Base-by-base conservation (phyloP, 2,888 invertebrate genomes). In the Ophion obscuratus region DNA sequence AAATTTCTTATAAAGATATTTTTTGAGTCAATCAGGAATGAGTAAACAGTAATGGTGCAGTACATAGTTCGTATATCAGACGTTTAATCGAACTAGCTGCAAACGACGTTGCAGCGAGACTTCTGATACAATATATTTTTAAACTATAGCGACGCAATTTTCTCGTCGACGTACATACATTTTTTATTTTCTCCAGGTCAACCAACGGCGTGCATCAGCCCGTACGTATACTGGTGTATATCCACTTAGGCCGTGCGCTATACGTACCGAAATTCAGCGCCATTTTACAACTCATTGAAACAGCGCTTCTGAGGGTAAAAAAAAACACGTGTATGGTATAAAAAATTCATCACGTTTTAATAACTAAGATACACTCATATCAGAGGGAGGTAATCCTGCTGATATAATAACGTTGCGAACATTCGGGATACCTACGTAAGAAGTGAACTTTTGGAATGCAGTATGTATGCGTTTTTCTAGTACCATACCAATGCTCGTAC, bases 141-240 rank as follows among this genome's bases (percentile, higher is more conserved):
- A 1, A 68, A 24, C 68, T 68, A 0, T 24, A 68, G 68, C 20
- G 20, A 68, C 44, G 11, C 24, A 47, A 68, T 68, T 20, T 44
- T 24, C 40, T 68, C 68, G 47, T 44, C 40, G 27, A 66, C 20
- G 40, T 24, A n/a, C n/a, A 44, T 68, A 9, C 47, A 68, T 68
- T 44, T 68, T 68, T 68, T 2, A 68, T 68, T 68, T 68, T 68
- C 17, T 17, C 11, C 68, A 11, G 9, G 11, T 47, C 6, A n/a
- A 20, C 44, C 20, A 2, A n/a, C 20, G 68, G 20, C 24, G 61
- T 61, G 24, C 17, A 61, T 24, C 24, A 7, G 7, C 61, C 61
- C 61, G 20, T 61, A 24, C 24, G 61, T 10, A 61, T 24, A 61
- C 24, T 61, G 24, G 24, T 20, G 9, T 61, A 61, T 61, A 61